A percentile compares a stretch with the other conserved stretches of the same genome.
phyloP scores from a whole-genome alignment of 2,888 invertebrate species.

The Apamea anceps region DNA sequence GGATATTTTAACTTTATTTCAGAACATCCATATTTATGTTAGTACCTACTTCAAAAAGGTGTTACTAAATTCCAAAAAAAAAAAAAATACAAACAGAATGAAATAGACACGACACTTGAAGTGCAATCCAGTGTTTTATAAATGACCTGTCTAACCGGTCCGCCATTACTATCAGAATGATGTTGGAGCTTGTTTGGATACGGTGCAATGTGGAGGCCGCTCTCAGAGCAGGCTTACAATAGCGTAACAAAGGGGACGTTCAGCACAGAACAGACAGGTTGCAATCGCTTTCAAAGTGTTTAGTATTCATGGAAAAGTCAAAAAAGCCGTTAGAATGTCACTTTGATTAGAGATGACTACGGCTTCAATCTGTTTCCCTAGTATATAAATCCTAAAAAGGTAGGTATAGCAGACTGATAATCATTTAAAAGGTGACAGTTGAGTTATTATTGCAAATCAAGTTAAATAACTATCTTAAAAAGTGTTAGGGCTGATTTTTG shows the following conservation, averaged over 20 bases:
- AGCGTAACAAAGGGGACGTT: background rate
- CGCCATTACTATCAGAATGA: background rate
- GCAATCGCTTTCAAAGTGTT: background rate
- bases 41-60: background rate
- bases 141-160: background rate
- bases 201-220: background rate
- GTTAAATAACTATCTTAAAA: too few relatives aligned
- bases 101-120: background rate
- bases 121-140: background rate
- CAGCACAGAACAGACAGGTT: background rate
- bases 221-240: background rate
- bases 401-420: too few relatives aligned
- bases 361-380: background rate
- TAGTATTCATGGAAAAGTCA: background rate
- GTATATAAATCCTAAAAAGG: background rate
- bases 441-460: too few relatives aligned
- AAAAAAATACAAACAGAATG: background rate
- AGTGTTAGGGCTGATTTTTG: too few relatives aligned
- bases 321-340: background rate
- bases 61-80: background rate
- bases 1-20: background rate
- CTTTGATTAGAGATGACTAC: background rate
- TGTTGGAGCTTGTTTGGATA: background rate
- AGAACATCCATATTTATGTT: background rate
- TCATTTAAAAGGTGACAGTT: too few relatives aligned